A percentile compares a stretch with the other conserved stretches of the same genome.
phyloP scores from a whole-genome alignment of 2,797 vertebrate genomes.

The Hipposideros larvatus region DNA sequence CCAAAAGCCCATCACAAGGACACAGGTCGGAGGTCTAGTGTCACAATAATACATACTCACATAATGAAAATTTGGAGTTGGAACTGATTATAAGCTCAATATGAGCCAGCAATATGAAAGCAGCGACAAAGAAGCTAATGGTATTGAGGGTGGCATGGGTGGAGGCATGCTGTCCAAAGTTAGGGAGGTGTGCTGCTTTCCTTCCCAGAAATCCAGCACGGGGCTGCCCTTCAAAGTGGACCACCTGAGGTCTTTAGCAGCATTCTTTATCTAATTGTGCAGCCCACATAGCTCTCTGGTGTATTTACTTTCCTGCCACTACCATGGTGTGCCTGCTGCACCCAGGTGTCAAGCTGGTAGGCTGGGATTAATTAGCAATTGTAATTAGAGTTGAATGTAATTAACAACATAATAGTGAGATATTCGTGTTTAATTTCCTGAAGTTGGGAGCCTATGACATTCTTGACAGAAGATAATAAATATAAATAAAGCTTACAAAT shows the following conservation, averaged over 20 bases:
- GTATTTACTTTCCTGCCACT: background rate
- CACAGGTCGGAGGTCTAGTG: background rate
- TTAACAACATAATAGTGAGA: slow-evolving; percentile 42
- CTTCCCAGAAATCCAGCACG: background rate
- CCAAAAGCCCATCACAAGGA: slow-evolving; percentile 21
- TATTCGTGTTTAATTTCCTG: slow-evolving; percentile 71
- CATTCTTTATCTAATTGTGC: background rate
- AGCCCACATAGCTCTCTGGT: background rate
- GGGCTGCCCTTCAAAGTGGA: background rate
- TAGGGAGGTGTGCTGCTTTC: background rate
- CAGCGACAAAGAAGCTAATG: background rate
- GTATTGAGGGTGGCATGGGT: no score
- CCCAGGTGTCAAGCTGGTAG: background rate
- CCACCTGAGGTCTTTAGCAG: background rate
- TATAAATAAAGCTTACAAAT: slow-evolving; percentile 48
- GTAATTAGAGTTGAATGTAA: slow-evolving; percentile 60
- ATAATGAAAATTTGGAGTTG: background rate
- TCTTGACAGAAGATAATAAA: slow-evolving; percentile 61
- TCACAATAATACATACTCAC: background rate
- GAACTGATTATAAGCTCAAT: background rate
- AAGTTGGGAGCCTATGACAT: slow-evolving; percentile 38
- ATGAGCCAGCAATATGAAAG: background rate
- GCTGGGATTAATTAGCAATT: slow-evolving; percentile 44
- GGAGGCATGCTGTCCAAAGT: background rate
- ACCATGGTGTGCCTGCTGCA: background rate